Base-by-base conservation (phyloP, 2,113 vertebrate species). In the Climacteris rufus region DNA sequence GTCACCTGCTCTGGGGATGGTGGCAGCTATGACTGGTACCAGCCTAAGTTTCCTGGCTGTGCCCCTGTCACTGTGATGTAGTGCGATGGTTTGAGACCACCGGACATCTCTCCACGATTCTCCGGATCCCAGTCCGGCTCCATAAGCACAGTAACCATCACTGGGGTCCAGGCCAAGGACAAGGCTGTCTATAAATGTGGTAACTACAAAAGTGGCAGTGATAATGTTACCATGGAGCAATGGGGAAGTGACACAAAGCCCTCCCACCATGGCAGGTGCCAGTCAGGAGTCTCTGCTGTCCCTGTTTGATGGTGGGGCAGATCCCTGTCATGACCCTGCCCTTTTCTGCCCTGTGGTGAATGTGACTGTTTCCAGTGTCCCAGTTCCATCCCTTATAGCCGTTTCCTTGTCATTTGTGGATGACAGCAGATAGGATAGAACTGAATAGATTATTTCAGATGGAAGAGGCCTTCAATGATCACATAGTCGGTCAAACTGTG, bases 71-170 rank as follows among this genome's bases (percentile, higher is more conserved):
- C 64, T 40, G 27, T 68, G 12, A 84, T 78, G 60, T 63, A 47
- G 3, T 0, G 0, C 0, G 24, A 3, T 17, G 6, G 0, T 19
- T 11, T 40, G 0, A 60, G 37, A 64, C n/a, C 37, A 22, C 44
- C 60, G 0, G 59, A 15, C 17, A 64, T 65, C 17, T 49, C 56
- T 5, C 9, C 19, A 0, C 1, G 4, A 15, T 93, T 91, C 47
- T 85, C 74, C 1, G 45, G 53, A 37, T 12, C 16, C 7, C 31
- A 6, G 23, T 33, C 50, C 1, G 0, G 42, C 30, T 56, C 60
- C 17, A 35, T 40, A 24, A 49, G 1, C 53, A 45, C 53, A 5
- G 71, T 90, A 39, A 87, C 50, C 37, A 90, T 90, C 27, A 44
- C 42, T 33, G 33, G 68, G 18, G 27, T 39, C 37, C 44, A 52